A percentile compares a stretch with the other conserved stretches of the same genome.
These are phyloP conservation scores for Tychaedon coryphoeus DNA, from an alignment of 2,113 vertebrate species.

Conservation along the genomic window DNA sequence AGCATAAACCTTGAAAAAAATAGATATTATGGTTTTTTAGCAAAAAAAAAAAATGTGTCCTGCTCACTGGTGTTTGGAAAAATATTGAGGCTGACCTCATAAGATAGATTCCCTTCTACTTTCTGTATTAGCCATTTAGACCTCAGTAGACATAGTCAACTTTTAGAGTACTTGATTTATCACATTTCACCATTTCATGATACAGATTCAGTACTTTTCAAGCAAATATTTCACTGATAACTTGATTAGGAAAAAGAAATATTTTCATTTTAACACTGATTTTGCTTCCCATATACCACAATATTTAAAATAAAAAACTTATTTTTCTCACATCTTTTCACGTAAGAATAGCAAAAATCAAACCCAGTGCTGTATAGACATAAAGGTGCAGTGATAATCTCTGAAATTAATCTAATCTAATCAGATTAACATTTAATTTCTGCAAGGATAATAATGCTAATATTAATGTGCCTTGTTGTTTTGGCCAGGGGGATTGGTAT, in stretches of 20 bases:
- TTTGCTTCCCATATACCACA: neutral
- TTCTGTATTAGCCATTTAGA: neutral
- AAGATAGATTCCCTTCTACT: neutral
- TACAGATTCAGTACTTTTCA: neutral
- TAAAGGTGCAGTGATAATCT: neutral
- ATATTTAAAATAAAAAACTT: neutral
- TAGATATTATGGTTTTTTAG: accelerated
- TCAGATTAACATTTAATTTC: neutral
- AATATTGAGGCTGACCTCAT: neutral
- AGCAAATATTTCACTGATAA: neutral
- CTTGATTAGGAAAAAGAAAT: neutral
- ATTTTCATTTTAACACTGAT: neutral
- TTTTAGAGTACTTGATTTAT: neutral
- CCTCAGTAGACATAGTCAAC: accelerated
- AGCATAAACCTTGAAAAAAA: neutral
- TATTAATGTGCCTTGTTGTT: neutral
- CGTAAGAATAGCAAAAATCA: neutral
- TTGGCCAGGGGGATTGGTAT: accelerated
- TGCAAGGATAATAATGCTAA: neutral
- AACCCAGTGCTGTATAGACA: neutral
- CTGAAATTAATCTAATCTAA: neutral
- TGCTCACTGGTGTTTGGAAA: neutral
- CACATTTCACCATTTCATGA: neutral
- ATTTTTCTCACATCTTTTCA: neutral
- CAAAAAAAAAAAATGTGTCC: accelerated